Conservation (phyloP, 2,888 invertebrate species). For the Bedellia somnulentella region DNA sequence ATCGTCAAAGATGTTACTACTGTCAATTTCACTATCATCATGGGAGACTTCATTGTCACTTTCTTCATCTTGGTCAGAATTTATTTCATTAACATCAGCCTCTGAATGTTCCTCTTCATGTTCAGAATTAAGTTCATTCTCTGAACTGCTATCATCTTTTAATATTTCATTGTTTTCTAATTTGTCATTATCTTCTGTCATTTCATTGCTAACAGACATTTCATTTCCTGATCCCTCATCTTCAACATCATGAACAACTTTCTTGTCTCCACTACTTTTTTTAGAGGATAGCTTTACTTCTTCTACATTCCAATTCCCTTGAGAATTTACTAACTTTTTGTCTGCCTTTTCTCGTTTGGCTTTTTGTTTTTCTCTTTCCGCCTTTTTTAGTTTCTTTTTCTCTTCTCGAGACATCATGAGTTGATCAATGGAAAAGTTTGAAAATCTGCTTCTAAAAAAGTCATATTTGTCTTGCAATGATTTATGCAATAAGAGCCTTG, state of each 20-base stretch:
- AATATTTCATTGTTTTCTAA: slow-evolving; percentile 10
- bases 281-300: slow-evolving; percentile 5
- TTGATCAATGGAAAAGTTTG: slow-evolving; percentile 38
- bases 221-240: slow-evolving; percentile 10
- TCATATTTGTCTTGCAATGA: slow-evolving; percentile 38
- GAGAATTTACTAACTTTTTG: slow-evolving; percentile 18
- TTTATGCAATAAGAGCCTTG: slow-evolving; percentile 39
- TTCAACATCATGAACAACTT: slow-evolving; percentile 21
- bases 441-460: slow-evolving; percentile 28
- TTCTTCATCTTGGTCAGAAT: slow-evolving; percentile 6
- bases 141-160: slow-evolving; percentile 7
- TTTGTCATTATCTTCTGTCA: slow-evolving; percentile 5
- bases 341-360: slow-evolving; percentile 20
- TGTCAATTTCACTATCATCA: slow-evolving; percentile 4
- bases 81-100: slow-evolving; percentile 8
- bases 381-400: slow-evolving; percentile 37
- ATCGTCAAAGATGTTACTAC: slow-evolving; percentile 6
- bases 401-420: slow-evolving; percentile 45
- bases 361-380: slow-evolving; percentile 33
- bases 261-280: neutral
- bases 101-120: neutral
- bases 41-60: slow-evolving; percentile 4
- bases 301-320: slow-evolving; percentile 25
- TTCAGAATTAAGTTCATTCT: slow-evolving; percentile 1
- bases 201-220: neutral